phyloP scores from a whole-genome alignment of 2,888 invertebrate species.

The Clepsis dumicolana region DNA sequence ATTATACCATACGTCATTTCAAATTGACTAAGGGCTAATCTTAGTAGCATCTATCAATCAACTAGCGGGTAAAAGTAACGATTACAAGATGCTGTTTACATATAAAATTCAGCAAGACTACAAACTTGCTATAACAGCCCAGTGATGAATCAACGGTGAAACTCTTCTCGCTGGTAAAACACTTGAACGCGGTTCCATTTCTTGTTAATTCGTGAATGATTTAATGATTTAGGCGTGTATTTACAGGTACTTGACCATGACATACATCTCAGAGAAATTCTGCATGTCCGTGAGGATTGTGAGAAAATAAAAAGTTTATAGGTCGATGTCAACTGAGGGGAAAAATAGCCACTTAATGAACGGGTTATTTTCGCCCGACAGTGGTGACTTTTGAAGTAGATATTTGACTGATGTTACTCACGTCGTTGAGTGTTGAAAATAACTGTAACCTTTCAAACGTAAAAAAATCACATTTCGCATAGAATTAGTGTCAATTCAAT shows the following conservation, averaged over 20 bases:
- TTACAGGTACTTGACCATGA: conserved; percentile 61
- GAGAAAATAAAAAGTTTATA: conserved; percentile 60
- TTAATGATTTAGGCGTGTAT: conserved; percentile 42
- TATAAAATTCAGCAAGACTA: no score
- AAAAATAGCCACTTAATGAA: conserved; percentile 62
- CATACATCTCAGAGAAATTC: conserved; percentile 64
- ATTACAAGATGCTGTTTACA: no score
- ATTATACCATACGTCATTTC: no score
- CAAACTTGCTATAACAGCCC: not conserved
- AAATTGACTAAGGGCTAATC: no score
- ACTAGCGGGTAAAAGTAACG: no score
- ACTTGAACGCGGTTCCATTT: conserved; percentile 19
- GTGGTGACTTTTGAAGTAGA: conserved; percentile 18
- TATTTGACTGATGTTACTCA: conserved; percentile 44
- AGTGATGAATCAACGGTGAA: conserved; percentile 14
- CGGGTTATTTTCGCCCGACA: conserved; percentile 59
- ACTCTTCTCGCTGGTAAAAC: conserved; percentile 14
- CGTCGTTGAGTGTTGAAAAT: conserved; percentile 22
- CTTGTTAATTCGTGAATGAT: conserved; percentile 33
- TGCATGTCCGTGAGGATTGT: conserved; percentile 59
- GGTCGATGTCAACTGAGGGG: conserved; percentile 65
- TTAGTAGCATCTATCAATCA: no score
- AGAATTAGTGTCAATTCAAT: no score
- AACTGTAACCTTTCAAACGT: conserved; percentile 8
- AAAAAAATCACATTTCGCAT: not conserved